These are phyloP conservation scores for Microcebus jonahi DNA, from an alignment of 2,113 vertebrate species.

Conservation along the genomic window DNA sequence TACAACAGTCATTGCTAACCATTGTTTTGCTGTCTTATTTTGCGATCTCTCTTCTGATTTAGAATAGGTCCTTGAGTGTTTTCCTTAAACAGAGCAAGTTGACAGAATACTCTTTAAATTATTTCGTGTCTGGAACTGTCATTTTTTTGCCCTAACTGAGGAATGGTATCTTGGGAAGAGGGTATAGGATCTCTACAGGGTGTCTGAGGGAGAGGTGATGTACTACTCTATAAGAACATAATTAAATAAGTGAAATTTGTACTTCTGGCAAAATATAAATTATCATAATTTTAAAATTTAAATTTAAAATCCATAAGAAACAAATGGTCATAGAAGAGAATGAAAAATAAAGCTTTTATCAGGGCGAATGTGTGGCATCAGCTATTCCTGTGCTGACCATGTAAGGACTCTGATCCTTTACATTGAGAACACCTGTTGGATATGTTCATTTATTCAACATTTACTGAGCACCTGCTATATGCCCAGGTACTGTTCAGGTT, in stretches of 20 bases:
- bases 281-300: too few species aligned
- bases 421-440: neutral
- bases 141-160: neutral
- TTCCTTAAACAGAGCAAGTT: neutral
- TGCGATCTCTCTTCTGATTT: neutral
- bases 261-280: too few species aligned
- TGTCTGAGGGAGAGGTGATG: neutral
- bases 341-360: neutral
- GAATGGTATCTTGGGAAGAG: neutral
- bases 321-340: too few species aligned
- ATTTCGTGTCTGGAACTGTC: neutral
- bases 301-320: too few species aligned
- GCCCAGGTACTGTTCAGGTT: slow-evolving; percentile 1
- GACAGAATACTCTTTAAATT: neutral
- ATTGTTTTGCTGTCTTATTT: neutral
- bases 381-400: neutral
- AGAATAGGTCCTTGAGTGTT: neutral
- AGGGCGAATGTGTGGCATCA: neutral
- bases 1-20: neutral
- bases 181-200: neutral
- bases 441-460: neutral
- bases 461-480: neutral
- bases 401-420: neutral
- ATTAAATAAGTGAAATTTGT: too few species aligned
- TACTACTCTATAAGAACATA: too few species aligned